Conservation (phyloP, 2,797 vertebrate genomes). For the Orestias chungarensis region DNA sequence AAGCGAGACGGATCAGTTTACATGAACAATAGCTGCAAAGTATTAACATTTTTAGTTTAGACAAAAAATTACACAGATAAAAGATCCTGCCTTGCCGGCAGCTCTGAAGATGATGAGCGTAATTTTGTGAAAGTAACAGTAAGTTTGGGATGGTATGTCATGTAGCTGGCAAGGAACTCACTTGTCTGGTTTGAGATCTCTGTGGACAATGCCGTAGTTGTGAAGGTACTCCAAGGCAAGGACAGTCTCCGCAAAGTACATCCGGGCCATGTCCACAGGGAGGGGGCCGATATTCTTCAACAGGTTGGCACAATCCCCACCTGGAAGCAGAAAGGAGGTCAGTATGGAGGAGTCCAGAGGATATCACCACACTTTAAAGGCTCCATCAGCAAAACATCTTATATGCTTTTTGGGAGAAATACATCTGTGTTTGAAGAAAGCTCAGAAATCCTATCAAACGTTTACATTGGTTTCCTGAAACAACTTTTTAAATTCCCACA, state of each 20-base stretch:
- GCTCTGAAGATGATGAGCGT: background rate
- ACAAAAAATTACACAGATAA: background rate
- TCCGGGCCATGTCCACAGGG: conserved; percentile 92
- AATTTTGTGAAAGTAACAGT: background rate
- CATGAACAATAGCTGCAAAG: background rate
- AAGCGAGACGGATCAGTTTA: background rate
- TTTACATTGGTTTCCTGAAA: too few species aligned
- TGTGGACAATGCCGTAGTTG: conserved; percentile 92
- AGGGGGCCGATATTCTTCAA: conserved; percentile 94
- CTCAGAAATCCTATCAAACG: too few species aligned
- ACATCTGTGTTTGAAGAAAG: too few species aligned
- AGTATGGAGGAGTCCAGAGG: background rate
- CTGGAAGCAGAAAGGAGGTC: conserved; percentile 61
- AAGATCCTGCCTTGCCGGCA: background rate
- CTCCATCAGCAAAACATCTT: background rate
- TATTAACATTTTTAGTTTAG: background rate
- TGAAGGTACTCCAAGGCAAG: conserved; percentile 92
- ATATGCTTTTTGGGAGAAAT: too few species aligned
- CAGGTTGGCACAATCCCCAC: conserved; percentile 92
- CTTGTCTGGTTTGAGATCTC: conserved; percentile 96
- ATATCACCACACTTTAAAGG: background rate
- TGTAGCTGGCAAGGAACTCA: conserved; percentile 65
- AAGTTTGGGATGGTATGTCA: conserved; percentile 6
- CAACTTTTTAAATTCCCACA: too few species aligned
- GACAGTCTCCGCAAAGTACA: conserved; percentile 96